Conservation (phyloP, 2,113 vertebrate genomes). For the Parotia lawesii region DNA sequence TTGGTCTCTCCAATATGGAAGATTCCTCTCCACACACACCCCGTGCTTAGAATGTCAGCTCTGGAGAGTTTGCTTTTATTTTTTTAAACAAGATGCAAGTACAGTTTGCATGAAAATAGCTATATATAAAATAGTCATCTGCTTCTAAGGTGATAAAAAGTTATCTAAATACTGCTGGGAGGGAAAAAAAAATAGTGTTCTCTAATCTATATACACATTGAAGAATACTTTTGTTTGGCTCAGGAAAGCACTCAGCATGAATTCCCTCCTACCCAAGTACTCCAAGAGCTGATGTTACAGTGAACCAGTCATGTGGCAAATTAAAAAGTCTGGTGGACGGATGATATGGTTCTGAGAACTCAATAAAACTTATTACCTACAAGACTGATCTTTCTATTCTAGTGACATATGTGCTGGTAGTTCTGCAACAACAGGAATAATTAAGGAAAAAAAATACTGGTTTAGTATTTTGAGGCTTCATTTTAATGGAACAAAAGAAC, state of each 20-base stretch:
- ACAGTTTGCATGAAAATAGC: not conserved
- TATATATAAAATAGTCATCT: slow-evolving; percentile 18
- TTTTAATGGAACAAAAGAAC: slow-evolving; percentile 28
- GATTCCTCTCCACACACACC: not conserved
- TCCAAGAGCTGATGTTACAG: slow-evolving; percentile 29
- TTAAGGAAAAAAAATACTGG: not conserved
- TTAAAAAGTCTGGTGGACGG: slow-evolving; percentile 64
- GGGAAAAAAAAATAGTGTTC: not conserved
- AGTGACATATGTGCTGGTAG: not conserved
- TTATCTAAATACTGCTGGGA: not conserved
- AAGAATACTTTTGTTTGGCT: slow-evolving; percentile 26
- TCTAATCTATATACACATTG: not conserved
- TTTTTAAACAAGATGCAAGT: not conserved
- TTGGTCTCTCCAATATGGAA: not conserved
- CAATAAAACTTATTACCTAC: slow-evolving; percentile 58
- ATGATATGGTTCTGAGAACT: slow-evolving; percentile 51
- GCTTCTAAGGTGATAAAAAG: not conserved
- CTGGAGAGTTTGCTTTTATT: not conserved
- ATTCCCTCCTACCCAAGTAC: slow-evolving; percentile 18
- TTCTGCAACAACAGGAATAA: slow-evolving; percentile 37
- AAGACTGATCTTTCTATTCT: slow-evolving; percentile 37
- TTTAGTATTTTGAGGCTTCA: not conserved
- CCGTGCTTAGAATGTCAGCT: not conserved
- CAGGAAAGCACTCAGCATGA: slow-evolving; percentile 31
- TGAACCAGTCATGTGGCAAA: slow-evolving; percentile 67